Evolutionary conservation across 2,113 vertebrate genomes (phyloP).

Genomic region (Potamarius usumacintae): DNA sequence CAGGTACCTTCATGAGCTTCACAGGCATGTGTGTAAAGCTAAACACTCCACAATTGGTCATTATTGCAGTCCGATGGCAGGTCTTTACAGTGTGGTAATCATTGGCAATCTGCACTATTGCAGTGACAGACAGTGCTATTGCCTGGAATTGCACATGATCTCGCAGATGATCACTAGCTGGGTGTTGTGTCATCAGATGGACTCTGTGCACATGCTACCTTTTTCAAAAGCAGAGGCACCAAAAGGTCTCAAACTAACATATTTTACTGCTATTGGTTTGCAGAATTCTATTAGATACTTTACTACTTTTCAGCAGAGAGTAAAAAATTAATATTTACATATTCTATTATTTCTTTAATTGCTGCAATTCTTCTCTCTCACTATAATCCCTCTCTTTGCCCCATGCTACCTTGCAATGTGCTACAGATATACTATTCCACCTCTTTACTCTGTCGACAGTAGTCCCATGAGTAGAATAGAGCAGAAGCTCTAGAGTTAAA

Average conservation of each 20-base stretch:
- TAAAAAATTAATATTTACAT: background rate
- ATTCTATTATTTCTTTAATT: background rate
- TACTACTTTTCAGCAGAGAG: conserved; percentile 9
- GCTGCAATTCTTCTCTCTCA: background rate
- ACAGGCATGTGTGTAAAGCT: conserved; percentile 30
- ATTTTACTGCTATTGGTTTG: conserved; percentile 30
- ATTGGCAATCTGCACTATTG: conserved; percentile 41
- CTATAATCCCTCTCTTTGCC: background rate
- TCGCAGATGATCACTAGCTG: conserved; percentile 32
- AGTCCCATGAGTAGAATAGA: conserved; percentile 6
- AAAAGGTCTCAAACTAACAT: conserved; percentile 25
- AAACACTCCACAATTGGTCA: conserved; percentile 52
- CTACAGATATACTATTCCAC: background rate
- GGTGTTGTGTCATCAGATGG: conserved; percentile 51
- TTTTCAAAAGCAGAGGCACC: conserved; percentile 31
- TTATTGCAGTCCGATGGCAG: conserved; percentile 55
- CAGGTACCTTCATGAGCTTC: background rate
- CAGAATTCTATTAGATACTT: conserved; percentile 13
- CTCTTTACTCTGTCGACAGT: background rate
- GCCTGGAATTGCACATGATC: conserved; percentile 56
- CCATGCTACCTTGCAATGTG: background rate
- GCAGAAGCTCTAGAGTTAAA: conserved; percentile 27
- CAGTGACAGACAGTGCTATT: conserved; percentile 52
- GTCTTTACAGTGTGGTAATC: conserved; percentile 52
- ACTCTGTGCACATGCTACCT: conserved; percentile 21